These are phyloP conservation scores for Aptenodytes patagonicus DNA, from an alignment of 2,113 vertebrate species.

Conservation along the genomic window DNA sequence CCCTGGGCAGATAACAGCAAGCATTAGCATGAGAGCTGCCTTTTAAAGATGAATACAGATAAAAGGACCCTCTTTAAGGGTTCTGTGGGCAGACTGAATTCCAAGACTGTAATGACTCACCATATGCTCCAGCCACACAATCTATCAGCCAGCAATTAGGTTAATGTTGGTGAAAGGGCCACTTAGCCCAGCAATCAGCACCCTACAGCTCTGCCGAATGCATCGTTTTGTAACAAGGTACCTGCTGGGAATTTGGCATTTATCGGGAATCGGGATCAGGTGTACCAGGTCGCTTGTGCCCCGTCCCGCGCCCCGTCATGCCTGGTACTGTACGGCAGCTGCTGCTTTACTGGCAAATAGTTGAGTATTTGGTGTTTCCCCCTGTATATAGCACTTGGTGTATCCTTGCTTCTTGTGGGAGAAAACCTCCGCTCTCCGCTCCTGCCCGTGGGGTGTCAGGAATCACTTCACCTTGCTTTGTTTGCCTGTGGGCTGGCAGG, in stretches of 20 bases:
- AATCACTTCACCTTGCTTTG: neutral
- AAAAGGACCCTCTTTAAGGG: slow-evolving; percentile 47
- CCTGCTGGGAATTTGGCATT: slow-evolving; percentile 28
- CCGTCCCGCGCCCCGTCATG: fast-evolving
- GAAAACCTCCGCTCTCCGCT: neutral
- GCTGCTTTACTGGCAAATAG: neutral
- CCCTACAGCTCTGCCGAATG: slow-evolving; percentile 45
- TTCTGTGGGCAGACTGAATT: slow-evolving; percentile 63
- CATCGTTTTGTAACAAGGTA: slow-evolving; percentile 7
- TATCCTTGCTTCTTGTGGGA: neutral
- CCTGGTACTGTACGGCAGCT: neutral
- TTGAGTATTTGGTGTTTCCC: neutral
- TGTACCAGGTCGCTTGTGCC: neutral
- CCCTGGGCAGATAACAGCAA: slow-evolving; percentile 74
- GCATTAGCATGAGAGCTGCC: slow-evolving; percentile 66
- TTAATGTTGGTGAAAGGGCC: slow-evolving; percentile 76
- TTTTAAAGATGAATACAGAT: slow-evolving; percentile 70
- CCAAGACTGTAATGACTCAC: slow-evolving; percentile 65
- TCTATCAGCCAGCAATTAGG: slow-evolving; percentile 77
- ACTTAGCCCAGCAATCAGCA: slow-evolving; percentile 71
- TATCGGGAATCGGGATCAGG: neutral
- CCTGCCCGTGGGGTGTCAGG: neutral
- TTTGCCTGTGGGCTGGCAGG: neutral
- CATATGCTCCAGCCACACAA: slow-evolving; percentile 68
- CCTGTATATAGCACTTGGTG: fast-evolving